Evolutionary conservation across 2,113 vertebrate species (phyloP).

Genomic region (Opisthocomus hoazin): DNA sequence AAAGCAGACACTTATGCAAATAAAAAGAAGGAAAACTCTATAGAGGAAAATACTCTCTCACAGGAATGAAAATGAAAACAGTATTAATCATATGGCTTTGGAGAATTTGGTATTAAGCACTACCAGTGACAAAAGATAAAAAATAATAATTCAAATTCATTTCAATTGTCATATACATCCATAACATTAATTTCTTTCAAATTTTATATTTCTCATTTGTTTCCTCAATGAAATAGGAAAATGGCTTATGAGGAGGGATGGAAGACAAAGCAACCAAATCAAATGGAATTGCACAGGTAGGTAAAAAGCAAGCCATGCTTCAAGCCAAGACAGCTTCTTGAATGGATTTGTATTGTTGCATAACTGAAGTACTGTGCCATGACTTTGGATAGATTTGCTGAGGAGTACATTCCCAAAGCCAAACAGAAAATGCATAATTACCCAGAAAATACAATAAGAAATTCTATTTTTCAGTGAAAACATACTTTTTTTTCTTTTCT

Average conservation of each 20-base stretch:
- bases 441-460: background rate
- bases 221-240: background rate
- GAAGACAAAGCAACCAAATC: background rate
- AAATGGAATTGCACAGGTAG: background rate
- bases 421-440: background rate
- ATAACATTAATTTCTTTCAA: background rate
- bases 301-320: background rate
- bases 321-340: background rate
- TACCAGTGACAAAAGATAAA: background rate
- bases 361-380: background rate
- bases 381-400: background rate
- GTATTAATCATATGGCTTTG: background rate
- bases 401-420: background rate
- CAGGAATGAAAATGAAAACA: background rate
- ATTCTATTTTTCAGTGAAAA: background rate
- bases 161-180: background rate
- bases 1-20: constrained; percentile 11
- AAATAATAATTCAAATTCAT: background rate
- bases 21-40: background rate
- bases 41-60: background rate
- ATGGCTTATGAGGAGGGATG: background rate
- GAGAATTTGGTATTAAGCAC: background rate
- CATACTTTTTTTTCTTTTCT: accelerated
- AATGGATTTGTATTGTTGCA: background rate
- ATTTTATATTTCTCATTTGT: background rate